A percentile compares a stretch with the other conserved stretches of the same genome.
These are phyloP conservation scores for Spongilla lacustris DNA, from an alignment of 37 sponge, comb jelly and placozoan species.

Conservation along the genomic window DNA sequence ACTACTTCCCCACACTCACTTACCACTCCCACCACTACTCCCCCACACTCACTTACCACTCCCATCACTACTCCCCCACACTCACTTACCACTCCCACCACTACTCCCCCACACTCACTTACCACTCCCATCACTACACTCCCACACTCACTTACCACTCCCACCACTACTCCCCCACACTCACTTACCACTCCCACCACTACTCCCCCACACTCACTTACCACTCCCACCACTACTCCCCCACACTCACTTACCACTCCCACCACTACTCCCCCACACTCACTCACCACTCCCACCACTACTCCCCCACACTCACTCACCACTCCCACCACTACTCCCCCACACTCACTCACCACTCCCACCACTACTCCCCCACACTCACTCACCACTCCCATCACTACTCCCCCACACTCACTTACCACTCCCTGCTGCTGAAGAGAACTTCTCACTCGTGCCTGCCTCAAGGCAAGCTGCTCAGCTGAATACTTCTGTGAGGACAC, in stretches of 20 bases:
- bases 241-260: background rate
- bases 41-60: slow-evolving; percentile 61
- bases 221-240: background rate
- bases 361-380: background rate
- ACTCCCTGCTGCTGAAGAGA: slow-evolving; percentile 77
- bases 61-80: slow-evolving; percentile 16
- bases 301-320: background rate
- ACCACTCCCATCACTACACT: background rate
- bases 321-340: background rate
- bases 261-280: background rate
- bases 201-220: background rate
- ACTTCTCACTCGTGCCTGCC: slow-evolving; percentile 65
- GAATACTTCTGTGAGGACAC: slow-evolving; percentile 6
- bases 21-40: background rate
- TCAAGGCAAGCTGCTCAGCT: slow-evolving; percentile 44
- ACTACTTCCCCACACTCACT: background rate
- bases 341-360: background rate
- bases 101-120: background rate
- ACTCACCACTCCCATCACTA: background rate
- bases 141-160: background rate
- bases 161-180: no score
- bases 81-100: background rate
- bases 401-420: slow-evolving; percentile 42
- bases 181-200: slow-evolving; percentile 60
- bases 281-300: no score